A percentile compares a stretch with the other conserved stretches of the same genome.
These are phyloP conservation scores for Pseudochromis fuscus DNA, from an alignment of 2,797 vertebrate species.

Conservation along the genomic window DNA sequence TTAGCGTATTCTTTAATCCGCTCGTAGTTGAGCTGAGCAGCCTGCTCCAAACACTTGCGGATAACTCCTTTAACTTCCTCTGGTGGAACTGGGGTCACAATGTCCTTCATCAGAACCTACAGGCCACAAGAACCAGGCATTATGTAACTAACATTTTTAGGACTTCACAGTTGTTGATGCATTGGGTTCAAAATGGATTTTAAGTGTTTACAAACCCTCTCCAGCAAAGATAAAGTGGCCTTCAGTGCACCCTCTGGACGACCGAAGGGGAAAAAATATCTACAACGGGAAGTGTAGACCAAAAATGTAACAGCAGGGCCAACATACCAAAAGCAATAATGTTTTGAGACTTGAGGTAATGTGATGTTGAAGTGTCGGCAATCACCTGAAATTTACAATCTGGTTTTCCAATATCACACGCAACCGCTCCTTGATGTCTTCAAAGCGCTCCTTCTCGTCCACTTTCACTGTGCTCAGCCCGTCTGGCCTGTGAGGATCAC, in stretches of 20 bases:
- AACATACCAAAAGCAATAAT: not conserved
- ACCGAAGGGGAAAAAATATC: slow-evolving; percentile 99
- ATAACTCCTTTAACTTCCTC: slow-evolving; percentile 99
- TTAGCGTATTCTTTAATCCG: slow-evolving; percentile 97
- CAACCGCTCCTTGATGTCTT: slow-evolving; percentile 98
- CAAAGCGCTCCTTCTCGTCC: slow-evolving; percentile 98
- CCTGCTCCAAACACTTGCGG: slow-evolving; percentile 99
- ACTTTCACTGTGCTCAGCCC: slow-evolving; percentile 98
- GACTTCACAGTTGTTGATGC: slow-evolving; percentile 15
- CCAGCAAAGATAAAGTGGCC: slow-evolving; percentile 97
- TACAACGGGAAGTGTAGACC: slow-evolving; percentile 66
- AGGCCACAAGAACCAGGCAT: slow-evolving; percentile 31
- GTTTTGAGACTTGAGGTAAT: slow-evolving; percentile 7
- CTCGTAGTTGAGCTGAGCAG: slow-evolving; percentile 97
- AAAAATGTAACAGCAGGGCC: slow-evolving; percentile 15
- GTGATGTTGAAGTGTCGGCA: slow-evolving; percentile 13
- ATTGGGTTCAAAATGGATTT: slow-evolving; percentile 1
- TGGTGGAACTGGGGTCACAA: slow-evolving; percentile 97
- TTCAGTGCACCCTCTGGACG: slow-evolving; percentile 98
- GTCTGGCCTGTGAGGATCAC: slow-evolving; percentile 89
- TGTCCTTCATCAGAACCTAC: slow-evolving; percentile 98
- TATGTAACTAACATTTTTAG: slow-evolving; percentile 18
- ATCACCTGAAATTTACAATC: slow-evolving; percentile 99
- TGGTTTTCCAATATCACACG: slow-evolving; percentile 97
- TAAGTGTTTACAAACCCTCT: slow-evolving; percentile 89